A percentile compares a stretch with the other conserved stretches of the same genome.
These are phyloP conservation scores for Chaetogeoica ovagalla DNA, from an alignment of 2,888 invertebrate species.

Conservation along the genomic window DNA sequence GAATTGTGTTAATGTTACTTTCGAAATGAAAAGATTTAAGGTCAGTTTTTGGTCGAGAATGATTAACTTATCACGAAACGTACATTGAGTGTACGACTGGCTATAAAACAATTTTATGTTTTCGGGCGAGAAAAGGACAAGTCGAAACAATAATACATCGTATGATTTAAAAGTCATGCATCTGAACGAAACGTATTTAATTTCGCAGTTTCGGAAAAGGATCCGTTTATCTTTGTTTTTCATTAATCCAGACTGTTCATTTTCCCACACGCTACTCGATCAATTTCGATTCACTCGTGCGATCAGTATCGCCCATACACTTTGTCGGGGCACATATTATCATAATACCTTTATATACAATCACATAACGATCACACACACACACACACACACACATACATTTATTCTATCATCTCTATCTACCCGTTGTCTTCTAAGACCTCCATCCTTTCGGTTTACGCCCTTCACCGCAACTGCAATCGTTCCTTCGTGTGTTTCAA, in stretches of 20 bases:
- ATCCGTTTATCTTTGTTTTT: conserved; percentile 3
- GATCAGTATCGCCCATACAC: background rate
- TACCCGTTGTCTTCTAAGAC: background rate
- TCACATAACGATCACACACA: background rate
- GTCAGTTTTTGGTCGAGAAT: no score
- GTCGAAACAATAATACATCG: background rate
- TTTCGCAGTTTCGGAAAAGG: background rate
- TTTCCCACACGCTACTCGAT: conserved; percentile 11
- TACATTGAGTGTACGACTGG: no score
- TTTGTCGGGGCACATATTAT: background rate
- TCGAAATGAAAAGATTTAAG: no score
- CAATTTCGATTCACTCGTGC: background rate
- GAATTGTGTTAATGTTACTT: no score
- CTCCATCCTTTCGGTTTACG: background rate
- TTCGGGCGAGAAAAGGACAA: no score
- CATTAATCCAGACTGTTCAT: background rate
- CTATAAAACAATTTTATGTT: no score
- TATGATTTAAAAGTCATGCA: background rate
- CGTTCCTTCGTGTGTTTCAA: background rate
- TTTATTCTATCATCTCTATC: background rate
- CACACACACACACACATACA: background rate
- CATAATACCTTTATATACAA: background rate
- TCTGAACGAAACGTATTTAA: background rate
- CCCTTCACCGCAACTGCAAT: background rate
- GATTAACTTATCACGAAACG: no score